Conservation (phyloP, 2,797 vertebrate species). For the Sarcophilus harrisii region DNA sequence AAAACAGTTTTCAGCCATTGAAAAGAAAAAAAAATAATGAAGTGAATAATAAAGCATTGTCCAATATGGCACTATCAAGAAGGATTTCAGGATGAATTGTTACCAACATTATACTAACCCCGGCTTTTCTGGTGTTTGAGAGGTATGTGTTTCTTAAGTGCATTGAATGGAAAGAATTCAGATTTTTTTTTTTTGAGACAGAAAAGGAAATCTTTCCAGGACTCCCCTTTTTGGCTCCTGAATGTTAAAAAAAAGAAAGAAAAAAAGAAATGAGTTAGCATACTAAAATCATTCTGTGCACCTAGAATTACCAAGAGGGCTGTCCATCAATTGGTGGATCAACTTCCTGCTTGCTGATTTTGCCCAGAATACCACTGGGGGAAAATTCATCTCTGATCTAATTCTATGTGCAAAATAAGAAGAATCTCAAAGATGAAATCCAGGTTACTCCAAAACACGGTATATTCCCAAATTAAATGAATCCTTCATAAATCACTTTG, state of each 20-base stretch:
- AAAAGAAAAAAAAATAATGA: slow-evolving; percentile 9
- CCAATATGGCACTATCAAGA: not conserved
- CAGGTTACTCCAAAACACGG: not conserved
- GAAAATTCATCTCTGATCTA: not conserved
- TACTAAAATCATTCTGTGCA: not conserved
- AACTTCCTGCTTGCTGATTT: not conserved
- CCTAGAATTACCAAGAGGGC: not conserved
- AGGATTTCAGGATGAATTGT: slow-evolving; percentile 3
- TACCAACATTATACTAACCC: not conserved
- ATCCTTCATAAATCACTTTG: not conserved
- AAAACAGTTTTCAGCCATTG: slow-evolving; percentile 7
- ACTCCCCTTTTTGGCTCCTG: not conserved
- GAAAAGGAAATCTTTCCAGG: not conserved
- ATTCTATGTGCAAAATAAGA: not conserved
- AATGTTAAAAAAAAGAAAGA: no score
- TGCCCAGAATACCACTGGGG: not conserved
- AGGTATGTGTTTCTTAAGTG: not conserved
- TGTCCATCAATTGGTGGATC: not conserved
- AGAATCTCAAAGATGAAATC: not conserved
- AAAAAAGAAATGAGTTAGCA: not conserved
- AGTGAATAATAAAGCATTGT: slow-evolving; percentile 39
- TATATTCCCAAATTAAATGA: not conserved
- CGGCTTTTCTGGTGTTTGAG: not conserved
- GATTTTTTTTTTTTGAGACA: not conserved
- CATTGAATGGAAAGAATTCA: not conserved